Percentiles rank a stretch among this genome's conserved stretches.
Evolutionary conservation across 2,797 vertebrate species (phyloP).

Genomic region (Cetoscarus ocellatus): DNA sequence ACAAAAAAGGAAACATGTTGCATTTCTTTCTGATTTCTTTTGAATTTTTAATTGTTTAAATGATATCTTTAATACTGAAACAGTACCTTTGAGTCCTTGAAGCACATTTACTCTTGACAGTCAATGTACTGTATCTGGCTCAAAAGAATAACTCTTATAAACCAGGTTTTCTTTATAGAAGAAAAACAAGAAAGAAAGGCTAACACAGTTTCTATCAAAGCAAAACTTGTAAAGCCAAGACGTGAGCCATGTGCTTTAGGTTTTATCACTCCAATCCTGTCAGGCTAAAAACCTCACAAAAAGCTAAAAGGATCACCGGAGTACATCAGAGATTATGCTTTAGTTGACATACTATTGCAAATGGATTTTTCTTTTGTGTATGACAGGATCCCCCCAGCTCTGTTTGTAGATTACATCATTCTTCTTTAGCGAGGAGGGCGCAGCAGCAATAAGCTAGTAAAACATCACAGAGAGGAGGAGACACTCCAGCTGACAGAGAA

Average conservation of each 20-base stretch:
- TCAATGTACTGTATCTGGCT: no score
- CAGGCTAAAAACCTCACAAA: no score
- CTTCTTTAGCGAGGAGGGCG: conserved; percentile 21
- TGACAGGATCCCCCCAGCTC: conserved; percentile 8
- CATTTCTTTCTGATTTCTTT: no score
- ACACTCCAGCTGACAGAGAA: conserved; percentile 9
- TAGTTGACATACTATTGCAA: background rate
- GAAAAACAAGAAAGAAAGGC: background rate
- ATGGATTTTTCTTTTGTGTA: background rate
- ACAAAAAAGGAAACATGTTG: no score
- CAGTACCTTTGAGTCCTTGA: no score
- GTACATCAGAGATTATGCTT: background rate
- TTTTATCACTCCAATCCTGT: background rate
- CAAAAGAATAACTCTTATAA: no score
- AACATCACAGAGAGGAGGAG: conserved; percentile 28
- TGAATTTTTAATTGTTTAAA: background rate
- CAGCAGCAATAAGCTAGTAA: conserved; percentile 11
- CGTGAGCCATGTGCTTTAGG: background rate
- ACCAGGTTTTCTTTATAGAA: no score
- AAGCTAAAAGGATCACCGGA: background rate
- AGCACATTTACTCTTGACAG: no score
- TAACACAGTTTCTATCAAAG: background rate
- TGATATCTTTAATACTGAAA: no score
- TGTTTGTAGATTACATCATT: conserved; percentile 24
- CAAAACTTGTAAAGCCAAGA: background rate